Conservation (phyloP, 2,797 vertebrate species). For the Sebastolobus alascanus region DNA sequence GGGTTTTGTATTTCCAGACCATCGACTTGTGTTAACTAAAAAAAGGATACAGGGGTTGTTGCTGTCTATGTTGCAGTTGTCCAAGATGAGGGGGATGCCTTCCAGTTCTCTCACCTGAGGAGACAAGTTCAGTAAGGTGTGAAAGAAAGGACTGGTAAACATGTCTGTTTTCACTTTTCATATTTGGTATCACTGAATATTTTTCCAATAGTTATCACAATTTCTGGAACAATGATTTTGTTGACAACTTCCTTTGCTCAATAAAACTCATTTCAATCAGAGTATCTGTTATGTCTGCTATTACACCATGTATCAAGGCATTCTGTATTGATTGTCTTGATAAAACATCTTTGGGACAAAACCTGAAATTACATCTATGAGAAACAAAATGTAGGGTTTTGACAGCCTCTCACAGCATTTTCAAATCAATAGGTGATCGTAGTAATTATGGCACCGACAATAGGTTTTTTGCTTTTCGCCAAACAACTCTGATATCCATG, state of each 20-base stretch:
- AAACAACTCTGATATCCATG: not conserved
- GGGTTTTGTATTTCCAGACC: constrained; percentile 14
- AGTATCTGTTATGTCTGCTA: not conserved
- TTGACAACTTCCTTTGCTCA: not conserved
- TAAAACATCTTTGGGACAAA: not conserved
- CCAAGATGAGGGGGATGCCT: constrained; percentile 94
- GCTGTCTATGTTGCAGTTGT: constrained; percentile 95
- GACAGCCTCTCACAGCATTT: not conserved
- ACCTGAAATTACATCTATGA: not conserved
- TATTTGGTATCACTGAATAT: not conserved
- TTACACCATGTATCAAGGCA: not conserved
- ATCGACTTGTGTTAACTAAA: not conserved
- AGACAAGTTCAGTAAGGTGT: constrained; percentile 29
- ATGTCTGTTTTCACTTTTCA: not conserved
- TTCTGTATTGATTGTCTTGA: not conserved
- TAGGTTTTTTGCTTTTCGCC: not conserved
- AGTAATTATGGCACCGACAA: not conserved
- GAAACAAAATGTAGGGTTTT: not conserved
- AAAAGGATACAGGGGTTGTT: constrained; percentile 99
- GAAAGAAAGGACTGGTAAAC: not conserved
- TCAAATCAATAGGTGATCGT: not conserved
- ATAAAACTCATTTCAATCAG: not conserved
- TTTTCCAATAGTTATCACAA: not conserved
- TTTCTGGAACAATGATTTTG: not conserved
- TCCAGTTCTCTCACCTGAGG: constrained; percentile 91